Conservation (phyloP, 2,888 invertebrate genomes). For the Cinara cedri region DNA sequence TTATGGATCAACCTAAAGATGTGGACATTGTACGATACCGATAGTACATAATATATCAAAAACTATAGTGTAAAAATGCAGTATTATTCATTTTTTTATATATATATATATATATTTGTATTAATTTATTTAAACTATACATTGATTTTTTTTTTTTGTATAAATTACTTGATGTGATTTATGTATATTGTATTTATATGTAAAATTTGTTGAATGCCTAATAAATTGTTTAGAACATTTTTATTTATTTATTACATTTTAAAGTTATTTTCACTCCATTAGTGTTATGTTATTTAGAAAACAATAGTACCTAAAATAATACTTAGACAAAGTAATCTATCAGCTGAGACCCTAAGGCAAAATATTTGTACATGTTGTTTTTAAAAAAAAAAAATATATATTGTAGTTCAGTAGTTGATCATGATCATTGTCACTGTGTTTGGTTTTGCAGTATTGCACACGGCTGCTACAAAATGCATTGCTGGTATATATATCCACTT, state of each 20-base stretch:
- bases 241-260: slow-evolving; percentile 18
- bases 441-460: slow-evolving; percentile 25
- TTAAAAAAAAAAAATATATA: background rate
- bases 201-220: slow-evolving; percentile 46
- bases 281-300: slow-evolving; percentile 26
- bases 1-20: slow-evolving; percentile 48
- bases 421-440: slow-evolving; percentile 41
- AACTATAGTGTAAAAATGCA: slow-evolving; percentile 40
- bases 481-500: slow-evolving; percentile 22
- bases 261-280: slow-evolving; percentile 26
- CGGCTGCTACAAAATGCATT: slow-evolving; percentile 47
- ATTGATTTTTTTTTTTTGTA: slow-evolving; percentile 41
- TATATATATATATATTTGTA: slow-evolving; percentile 23
- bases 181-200: slow-evolving; percentile 33
- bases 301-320: background rate
- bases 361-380: slow-evolving; percentile 5
- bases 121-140: slow-evolving; percentile 46
- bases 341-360: slow-evolving; percentile 19
- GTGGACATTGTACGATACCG: slow-evolving; percentile 29
- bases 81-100: slow-evolving; percentile 46
- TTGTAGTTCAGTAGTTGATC: slow-evolving; percentile 40
- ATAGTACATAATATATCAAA: slow-evolving; percentile 1
- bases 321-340: background rate
- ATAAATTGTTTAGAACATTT: slow-evolving; percentile 53
- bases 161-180: slow-evolving; percentile 39